Conservation (phyloP, 2,113 vertebrate species). For the Seriola rivoliana region DNA sequence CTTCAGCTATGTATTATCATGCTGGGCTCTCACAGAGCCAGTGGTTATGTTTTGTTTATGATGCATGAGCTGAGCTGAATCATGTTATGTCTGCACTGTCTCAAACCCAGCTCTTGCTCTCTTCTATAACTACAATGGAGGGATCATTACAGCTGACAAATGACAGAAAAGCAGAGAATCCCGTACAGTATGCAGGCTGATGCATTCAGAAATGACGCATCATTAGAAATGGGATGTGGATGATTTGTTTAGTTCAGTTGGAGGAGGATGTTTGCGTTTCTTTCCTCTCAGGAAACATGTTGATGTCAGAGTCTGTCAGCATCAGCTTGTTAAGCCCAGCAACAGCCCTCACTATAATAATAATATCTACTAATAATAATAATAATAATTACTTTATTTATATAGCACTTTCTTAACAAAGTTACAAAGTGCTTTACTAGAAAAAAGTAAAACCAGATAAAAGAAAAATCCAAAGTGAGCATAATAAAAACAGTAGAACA, state of each 20-base stretch:
- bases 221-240: background rate
- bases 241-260: background rate
- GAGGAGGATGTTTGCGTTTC: background rate
- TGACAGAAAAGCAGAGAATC: background rate
- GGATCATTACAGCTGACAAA: background rate
- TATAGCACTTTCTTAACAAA: too few species aligned
- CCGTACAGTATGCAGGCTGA: background rate
- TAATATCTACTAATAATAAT: too few species aligned
- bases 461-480: too few species aligned
- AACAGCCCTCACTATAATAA: background rate
- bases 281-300: background rate
- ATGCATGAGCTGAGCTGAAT: background rate
- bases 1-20: background rate
- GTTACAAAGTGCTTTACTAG: too few species aligned
- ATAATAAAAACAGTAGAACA: too few species aligned
- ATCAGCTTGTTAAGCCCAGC: background rate
- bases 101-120: background rate
- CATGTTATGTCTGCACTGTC: background rate
- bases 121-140: background rate
- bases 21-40: background rate
- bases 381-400: too few species aligned
- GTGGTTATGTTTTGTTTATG: background rate
- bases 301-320: background rate
- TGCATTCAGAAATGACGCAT: background rate
- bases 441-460: too few species aligned